Conservation (phyloP, 2,113 vertebrate genomes). For the Coregonus clupeaformis region DNA sequence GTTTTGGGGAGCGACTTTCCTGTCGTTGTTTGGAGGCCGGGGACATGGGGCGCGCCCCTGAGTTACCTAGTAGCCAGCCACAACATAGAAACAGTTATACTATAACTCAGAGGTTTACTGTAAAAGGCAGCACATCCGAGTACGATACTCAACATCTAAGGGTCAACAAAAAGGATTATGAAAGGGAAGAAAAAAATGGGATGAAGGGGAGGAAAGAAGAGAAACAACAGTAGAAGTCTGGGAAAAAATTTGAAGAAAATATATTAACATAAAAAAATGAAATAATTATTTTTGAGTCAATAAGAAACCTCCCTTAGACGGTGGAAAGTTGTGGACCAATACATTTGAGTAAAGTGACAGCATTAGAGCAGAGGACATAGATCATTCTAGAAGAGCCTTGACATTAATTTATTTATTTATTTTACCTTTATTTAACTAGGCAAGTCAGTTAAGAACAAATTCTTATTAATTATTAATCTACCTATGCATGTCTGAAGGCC, state of each 20-base stretch:
- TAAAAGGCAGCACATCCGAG: not conserved
- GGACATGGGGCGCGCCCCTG: constrained; percentile 78
- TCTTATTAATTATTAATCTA: no score
- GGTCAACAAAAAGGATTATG: constrained; percentile 14
- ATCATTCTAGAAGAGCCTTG: no score
- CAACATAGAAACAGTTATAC: constrained; percentile 50
- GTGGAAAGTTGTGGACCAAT: not conserved
- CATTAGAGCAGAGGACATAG: not conserved
- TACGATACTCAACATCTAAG: constrained; percentile 6
- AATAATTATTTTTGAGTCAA: constrained; percentile 1
- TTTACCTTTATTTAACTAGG: no score
- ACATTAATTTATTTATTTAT: no score
- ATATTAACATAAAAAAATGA: constrained; percentile 28
- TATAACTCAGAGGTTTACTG: not conserved
- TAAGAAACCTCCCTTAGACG: not conserved
- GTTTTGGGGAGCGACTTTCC: constrained; percentile 85
- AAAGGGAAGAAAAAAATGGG: constrained; percentile 43
- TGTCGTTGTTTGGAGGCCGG: constrained; percentile 86
- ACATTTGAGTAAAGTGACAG: not conserved
- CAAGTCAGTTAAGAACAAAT: no score
- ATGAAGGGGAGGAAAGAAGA: constrained; percentile 26
- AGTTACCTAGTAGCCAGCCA: constrained; percentile 82
- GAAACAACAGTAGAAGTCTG: constrained; percentile 17
- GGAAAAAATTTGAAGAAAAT: constrained; percentile 21
- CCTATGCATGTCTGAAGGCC: no score